Base-by-base conservation (phyloP, 2,797 vertebrate genomes). In the Erithacus rubecula region DNA sequence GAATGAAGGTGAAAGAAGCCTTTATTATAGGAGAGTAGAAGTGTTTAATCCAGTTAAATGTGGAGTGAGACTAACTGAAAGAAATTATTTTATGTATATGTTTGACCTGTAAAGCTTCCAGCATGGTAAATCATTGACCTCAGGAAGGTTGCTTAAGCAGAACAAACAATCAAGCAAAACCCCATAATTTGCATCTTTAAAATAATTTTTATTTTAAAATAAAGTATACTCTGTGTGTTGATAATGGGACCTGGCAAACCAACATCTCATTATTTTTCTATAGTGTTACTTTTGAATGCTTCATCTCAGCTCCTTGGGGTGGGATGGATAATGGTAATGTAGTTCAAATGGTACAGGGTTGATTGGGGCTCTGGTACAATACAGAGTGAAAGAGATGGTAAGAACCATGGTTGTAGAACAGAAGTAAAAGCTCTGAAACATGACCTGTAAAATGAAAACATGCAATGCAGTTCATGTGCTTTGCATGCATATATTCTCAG, bases 101-200 rank as follows among this genome's bases (percentile, higher is more conserved):
- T 60, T 78, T 81, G 41, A 60, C 46, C 39, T 39, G 1, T 26
- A 63, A 47, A 69, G 20, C 39, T 69, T 58, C 70, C 29, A 47
- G 22, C 43, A 30, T 43, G 83, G 53, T 53, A 87, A 89, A 78
- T 87, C 37, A 34, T 47, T 92, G 65, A 72, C 60, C n/a, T 62
- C 29, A 32, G 55, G 51, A 86, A 79, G 9, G 13, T 82, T 81
- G 51, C 63, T 93, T 59, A 79, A 69, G 67, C 37, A 86, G 74
- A 93, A 34, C 44, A 84, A 89, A 3, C 47, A 82, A 37, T 24
- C 12, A 44, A 63, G 59, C 19, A 79, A 62, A 86, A 19, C 3
- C 1, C 15, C 7, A 3, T 62, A 52, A 69, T 89, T n/a, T 44
- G 32, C 68, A 51, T 87, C 27, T 93, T 90, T 72, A 24, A 89